Percentiles rank a stretch among this genome's conserved stretches.
These are phyloP conservation scores for Leptatherina wallacei DNA, from an alignment of 2,797 vertebrate genomes.

Conservation along the genomic window DNA sequence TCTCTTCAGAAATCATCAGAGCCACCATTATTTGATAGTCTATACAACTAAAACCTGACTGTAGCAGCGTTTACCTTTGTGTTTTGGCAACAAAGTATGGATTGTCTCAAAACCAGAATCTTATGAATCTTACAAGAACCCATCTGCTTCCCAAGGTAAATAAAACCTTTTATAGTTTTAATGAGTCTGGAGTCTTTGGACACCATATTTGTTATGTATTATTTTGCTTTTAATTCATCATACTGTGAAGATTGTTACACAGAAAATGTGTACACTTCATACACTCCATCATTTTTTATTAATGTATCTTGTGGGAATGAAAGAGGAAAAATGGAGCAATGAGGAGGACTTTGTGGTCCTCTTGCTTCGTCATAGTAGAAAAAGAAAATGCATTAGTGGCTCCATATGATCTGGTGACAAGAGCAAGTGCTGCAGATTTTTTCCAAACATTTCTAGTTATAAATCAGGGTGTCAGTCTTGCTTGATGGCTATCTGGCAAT, in stretches of 20 bases:
- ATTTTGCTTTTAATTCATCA: not conserved
- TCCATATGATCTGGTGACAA: not conserved
- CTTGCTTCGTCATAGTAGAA: not conserved
- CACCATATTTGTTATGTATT: not conserved
- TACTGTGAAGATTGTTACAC: not conserved
- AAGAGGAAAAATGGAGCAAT: not conserved
- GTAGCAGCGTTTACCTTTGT: not conserved
- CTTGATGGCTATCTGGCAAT: not conserved
- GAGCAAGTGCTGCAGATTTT: not conserved
- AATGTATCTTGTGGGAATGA: not conserved
- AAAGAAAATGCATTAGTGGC: not conserved
- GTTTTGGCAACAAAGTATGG: not conserved
- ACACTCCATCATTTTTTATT: not conserved
- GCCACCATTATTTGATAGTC: no score
- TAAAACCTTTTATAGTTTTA: not conserved
- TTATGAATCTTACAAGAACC: not conserved
- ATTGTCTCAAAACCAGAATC: no score
- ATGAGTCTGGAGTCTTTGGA: not conserved
- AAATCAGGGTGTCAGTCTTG: not conserved
- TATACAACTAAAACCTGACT: not conserved
- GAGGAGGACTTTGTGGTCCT: not conserved
- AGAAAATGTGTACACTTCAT: not conserved
- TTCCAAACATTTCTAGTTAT: not conserved
- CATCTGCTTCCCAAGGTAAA: not conserved
- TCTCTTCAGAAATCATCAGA: not conserved